Evolutionary conservation across 2,113 vertebrate genomes (phyloP).

Genomic region (Odontophorus gujanensis): DNA sequence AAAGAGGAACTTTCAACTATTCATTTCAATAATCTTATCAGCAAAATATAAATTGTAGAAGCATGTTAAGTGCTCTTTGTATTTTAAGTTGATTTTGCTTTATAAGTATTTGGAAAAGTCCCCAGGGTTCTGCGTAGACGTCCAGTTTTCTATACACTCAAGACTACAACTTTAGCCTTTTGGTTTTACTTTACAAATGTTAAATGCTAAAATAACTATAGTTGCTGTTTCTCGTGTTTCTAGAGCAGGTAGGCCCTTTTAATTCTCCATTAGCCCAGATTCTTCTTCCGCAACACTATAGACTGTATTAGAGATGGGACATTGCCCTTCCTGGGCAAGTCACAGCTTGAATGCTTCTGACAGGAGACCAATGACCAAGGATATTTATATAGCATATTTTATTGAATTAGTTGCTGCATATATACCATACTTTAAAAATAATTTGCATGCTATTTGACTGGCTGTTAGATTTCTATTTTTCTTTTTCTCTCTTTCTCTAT

Average conservation of each 20-base stretch:
- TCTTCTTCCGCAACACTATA: neutral
- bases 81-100: neutral
- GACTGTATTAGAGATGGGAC: neutral
- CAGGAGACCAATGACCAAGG: neutral
- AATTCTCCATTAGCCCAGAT: neutral
- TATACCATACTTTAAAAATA: neutral
- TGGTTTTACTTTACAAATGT: neutral
- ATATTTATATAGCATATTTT: neutral
- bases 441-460: neutral
- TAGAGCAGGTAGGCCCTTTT: neutral
- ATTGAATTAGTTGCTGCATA: neutral
- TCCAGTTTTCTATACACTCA: neutral
- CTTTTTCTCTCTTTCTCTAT: neutral
- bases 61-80: neutral
- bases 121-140: neutral
- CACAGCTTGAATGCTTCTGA: neutral
- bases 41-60: neutral
- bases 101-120: neutral
- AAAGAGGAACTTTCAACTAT: neutral
- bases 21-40: neutral
- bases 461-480: neutral
- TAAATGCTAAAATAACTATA: neutral
- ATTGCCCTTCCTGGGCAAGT: accelerated
- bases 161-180: neutral
- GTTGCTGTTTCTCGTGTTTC: neutral